Evolutionary conservation across 2,888 invertebrate species (phyloP).

Genomic region (Rhagonycha fulva): DNA sequence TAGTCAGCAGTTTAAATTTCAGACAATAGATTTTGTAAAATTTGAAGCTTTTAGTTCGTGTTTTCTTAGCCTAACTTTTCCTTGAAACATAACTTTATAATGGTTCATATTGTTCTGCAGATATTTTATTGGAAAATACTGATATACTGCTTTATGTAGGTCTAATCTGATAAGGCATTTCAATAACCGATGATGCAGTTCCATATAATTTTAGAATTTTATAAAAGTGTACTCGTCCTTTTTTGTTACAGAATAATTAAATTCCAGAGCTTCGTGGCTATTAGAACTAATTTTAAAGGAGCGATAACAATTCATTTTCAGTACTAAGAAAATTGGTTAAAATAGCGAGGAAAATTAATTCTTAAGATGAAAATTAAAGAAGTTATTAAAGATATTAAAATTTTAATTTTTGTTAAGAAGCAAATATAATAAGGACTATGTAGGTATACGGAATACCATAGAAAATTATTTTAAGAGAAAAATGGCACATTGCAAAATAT

Average conservation of each 20-base stretch:
- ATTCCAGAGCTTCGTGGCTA: background rate
- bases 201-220: background rate
- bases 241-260: background rate
- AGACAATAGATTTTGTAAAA: background rate
- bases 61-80: background rate
- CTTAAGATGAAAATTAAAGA: background rate
- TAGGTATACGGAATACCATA: background rate
- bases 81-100: background rate
- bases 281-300: background rate
- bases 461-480: background rate
- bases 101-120: background rate
- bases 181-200: background rate
- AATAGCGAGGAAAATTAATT: background rate
- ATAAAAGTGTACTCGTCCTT: background rate
- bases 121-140: background rate
- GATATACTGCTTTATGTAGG: background rate
- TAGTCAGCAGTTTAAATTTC: slow-evolving; percentile 9
- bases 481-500: background rate
- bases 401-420: too few relatives aligned
- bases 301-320: background rate
- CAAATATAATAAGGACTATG: too few relatives aligned
- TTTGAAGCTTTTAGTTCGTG: slow-evolving; percentile 5
- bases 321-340: background rate
- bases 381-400: background rate
- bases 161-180: background rate